phyloP scores from a whole-genome alignment of 1,140 invertebrate species.

The Ceratina calcarata region DNA sequence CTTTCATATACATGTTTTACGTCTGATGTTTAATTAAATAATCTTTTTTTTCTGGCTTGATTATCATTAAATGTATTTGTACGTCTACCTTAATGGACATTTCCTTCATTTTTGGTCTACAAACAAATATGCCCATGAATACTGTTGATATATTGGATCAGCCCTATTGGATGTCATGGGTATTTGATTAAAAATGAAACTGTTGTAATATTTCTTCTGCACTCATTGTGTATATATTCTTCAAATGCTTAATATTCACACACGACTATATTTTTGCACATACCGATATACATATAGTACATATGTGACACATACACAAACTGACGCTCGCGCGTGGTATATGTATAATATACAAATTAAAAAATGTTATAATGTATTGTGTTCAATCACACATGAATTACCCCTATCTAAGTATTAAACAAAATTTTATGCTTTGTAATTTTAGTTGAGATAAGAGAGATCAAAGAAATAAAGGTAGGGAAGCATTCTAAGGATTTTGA shows the following conservation, averaged over 20 bases:
- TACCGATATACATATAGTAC: not conserved
- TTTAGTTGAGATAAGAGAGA: slow-evolving; percentile 90
- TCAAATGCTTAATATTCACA: not conserved
- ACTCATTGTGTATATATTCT: slow-evolving; percentile 11
- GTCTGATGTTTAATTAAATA: slow-evolving; percentile 11
- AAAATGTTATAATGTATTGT: too few relatives aligned
- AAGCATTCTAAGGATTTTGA: slow-evolving; percentile 96
- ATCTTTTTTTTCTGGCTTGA: slow-evolving; percentile 11
- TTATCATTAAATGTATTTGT: slow-evolving; percentile 23
- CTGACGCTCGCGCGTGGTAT: too few relatives aligned
- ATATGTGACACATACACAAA: too few relatives aligned
- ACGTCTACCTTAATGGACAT: slow-evolving; percentile 35
- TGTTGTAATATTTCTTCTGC: slow-evolving; percentile 2
- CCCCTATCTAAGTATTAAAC: not conserved
- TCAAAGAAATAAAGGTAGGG: slow-evolving; percentile 93
- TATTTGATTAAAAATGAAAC: slow-evolving; percentile 14
- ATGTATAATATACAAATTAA: too few relatives aligned
- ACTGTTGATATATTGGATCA: slow-evolving; percentile 51
- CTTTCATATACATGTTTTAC: slow-evolving; percentile 24
- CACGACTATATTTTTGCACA: not conserved
- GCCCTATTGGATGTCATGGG: slow-evolving; percentile 23
- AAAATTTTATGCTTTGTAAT: slow-evolving; percentile 13
- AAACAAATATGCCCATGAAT: slow-evolving; percentile 33
- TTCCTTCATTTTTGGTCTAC: slow-evolving; percentile 55
- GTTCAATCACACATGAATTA: too few relatives aligned